These are phyloP conservation scores for Standfussiana lucernea DNA, from an alignment of 2,888 invertebrate species.

Conservation along the genomic window DNA sequence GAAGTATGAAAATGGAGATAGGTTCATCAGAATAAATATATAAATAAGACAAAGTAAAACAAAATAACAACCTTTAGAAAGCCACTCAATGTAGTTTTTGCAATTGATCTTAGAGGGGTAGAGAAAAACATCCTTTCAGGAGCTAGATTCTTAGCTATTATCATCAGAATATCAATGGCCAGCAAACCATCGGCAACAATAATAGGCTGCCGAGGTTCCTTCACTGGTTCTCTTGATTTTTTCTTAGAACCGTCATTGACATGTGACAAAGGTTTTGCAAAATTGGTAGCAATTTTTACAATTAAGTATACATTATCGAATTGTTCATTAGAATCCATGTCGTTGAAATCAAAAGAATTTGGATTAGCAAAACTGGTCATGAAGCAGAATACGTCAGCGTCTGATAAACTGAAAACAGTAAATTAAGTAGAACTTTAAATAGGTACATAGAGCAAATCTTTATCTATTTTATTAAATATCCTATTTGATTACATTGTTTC, in stretches of 20 bases:
- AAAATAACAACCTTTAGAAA: slow-evolving; percentile 76
- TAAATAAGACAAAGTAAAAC: neutral
- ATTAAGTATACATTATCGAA: slow-evolving; percentile 82
- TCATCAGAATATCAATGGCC: slow-evolving; percentile 79
- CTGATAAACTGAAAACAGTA: slow-evolving; percentile 73
- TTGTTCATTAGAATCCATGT: slow-evolving; percentile 71
- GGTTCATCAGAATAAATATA: neutral
- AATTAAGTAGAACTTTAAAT: neutral
- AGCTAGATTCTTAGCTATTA: slow-evolving; percentile 78
- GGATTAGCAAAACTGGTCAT: slow-evolving; percentile 82
- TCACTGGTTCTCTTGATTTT: neutral
- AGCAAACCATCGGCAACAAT: slow-evolving; percentile 84
- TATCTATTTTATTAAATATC: neutral
- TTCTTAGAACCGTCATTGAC: slow-evolving; percentile 25
- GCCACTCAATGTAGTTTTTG: slow-evolving; percentile 79
- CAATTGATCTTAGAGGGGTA: slow-evolving; percentile 74
- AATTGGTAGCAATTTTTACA: slow-evolving; percentile 80
- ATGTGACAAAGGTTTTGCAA: slow-evolving; percentile 64
- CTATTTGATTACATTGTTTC: neutral
- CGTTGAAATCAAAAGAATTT: slow-evolving; percentile 75
- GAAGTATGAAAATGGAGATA: neutral
- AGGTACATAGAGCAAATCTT: neutral
- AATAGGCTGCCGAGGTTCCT: slow-evolving; percentile 70
- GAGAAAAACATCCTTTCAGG: slow-evolving; percentile 79
- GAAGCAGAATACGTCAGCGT: slow-evolving; percentile 85